These are phyloP conservation scores for Pseudochirops cupreus DNA, from an alignment of 2,797 vertebrate genomes.

Conservation along the genomic window DNA sequence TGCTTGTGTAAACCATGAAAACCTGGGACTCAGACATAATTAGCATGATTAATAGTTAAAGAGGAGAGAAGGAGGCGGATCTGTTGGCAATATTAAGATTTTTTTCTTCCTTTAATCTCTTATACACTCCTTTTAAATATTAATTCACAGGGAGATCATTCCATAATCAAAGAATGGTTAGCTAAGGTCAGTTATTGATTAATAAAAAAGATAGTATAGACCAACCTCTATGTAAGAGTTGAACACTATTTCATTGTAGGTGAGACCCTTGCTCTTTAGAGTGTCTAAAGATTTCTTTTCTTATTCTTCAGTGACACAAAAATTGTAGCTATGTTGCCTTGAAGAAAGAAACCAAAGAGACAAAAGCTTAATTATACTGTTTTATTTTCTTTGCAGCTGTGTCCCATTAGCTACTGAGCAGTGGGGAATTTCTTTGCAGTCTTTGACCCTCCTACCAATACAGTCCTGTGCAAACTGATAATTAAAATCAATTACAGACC, in stretches of 20 bases:
- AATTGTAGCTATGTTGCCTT: slow-evolving; percentile 59
- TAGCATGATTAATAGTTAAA: neutral
- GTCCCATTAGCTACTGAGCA: slow-evolving; percentile 76
- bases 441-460: slow-evolving; percentile 79
- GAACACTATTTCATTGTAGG: slow-evolving; percentile 13
- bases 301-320: slow-evolving; percentile 63
- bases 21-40: slow-evolving; percentile 20
- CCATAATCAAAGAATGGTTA: slow-evolving; percentile 29
- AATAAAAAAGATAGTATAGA: neutral
- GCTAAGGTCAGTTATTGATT: slow-evolving; percentile 47
- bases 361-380: slow-evolving; percentile 81
- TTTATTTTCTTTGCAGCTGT: slow-evolving; percentile 81
- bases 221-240: neutral
- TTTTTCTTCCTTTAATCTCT: slow-evolving; percentile 39
- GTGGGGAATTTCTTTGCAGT: slow-evolving; percentile 69
- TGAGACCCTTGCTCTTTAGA: slow-evolving; percentile 18
- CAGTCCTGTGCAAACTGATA: slow-evolving; percentile 72
- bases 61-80: neutral
- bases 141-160: neutral
- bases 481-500: slow-evolving; percentile 80
- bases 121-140: slow-evolving; percentile 39
- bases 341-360: slow-evolving; percentile 67
- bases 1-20: slow-evolving; percentile 31
- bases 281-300: slow-evolving; percentile 54
- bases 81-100: neutral